These are phyloP conservation scores for Cephus pygmeus DNA, from an alignment of 2,888 invertebrate genomes.

Conservation along the genomic window DNA sequence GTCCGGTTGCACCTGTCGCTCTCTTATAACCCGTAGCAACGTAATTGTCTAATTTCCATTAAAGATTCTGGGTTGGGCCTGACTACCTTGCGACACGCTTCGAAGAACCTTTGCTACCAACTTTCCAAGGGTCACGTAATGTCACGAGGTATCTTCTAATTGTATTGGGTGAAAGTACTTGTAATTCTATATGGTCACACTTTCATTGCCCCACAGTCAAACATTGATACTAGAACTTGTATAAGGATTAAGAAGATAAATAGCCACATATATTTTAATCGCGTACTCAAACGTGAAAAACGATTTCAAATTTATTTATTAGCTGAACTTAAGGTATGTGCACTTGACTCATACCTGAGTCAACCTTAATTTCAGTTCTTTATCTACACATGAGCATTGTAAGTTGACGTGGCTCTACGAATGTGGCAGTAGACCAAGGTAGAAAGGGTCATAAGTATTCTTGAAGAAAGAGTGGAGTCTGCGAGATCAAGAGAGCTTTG, in stretches of 20 bases:
- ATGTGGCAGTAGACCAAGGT: neutral
- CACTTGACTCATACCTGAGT: neutral
- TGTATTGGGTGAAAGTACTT: neutral
- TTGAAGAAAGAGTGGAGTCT: neutral
- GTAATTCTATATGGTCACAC: neutral
- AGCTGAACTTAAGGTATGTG: neutral
- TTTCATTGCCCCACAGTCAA: neutral
- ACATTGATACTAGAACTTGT: neutral
- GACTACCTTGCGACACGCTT: constrained; percentile 20
- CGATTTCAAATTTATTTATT: neutral
- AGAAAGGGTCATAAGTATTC: neutral
- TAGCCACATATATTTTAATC: neutral
- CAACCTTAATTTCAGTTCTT: neutral
- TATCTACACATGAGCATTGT: neutral
- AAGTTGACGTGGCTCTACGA: neutral
- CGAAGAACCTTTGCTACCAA: neutral
- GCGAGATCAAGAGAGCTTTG: neutral
- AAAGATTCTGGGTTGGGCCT: constrained; percentile 36
- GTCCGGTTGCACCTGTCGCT: constrained; percentile 59
- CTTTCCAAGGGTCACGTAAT: neutral
- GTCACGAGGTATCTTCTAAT: neutral
- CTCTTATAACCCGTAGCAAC: constrained; percentile 40
- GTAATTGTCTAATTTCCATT: constrained; percentile 42
- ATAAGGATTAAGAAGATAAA: neutral
- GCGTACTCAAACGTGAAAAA: neutral